Evolutionary conservation across 2,797 vertebrate species (phyloP), one percentile per base, ranked within the genome.

Genomic region (Psittacula echo): DNA sequence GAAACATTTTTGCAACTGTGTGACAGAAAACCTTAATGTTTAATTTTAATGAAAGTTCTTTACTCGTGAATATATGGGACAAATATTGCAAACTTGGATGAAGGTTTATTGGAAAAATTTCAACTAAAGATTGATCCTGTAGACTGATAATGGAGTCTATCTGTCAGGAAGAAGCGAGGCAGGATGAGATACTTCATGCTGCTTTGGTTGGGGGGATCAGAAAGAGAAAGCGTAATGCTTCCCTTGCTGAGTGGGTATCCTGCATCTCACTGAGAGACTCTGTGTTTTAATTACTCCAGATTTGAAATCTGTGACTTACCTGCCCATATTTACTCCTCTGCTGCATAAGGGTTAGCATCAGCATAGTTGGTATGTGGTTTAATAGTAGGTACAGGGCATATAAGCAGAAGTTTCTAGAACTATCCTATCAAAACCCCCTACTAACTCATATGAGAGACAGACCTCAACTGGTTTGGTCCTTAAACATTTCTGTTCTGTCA

Each of bases 201-300:
- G 75, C 61, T 71, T 30, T 3, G 0, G 14, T 19, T 30, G 16
- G 17, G 2, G 5, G 8, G 6, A 4, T 27, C 26, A 8, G 18
- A 16, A 72, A 62, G n/a, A 42, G 58, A 58, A 32, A 32, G 20
- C 0, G 0, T 41, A 27, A 26, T 48, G 45, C 30, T 87, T 44
- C 34, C 44, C 34, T 60, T 73, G 44, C 74, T 34, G n/a, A 79
- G 37, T 65, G 34, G 16, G 10, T 62, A 6, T 26, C 23, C 10
- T 6, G 1, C 22, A 2, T 34, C 26, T 39, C 13, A 7, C 13
- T 70, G 48, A 26, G 42, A 68, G 15, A 80, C 34, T 26, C 53
- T 71, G 65, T 62, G 23, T 42, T 87, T 54, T 58, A 30, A 34
- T 44, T 90, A 32, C 27, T 64, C 15, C 37, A 30, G 29, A 34